Evolutionary conservation across 2,888 invertebrate species (phyloP), one percentile per base, ranked within the genome.

Genomic region (Nowickia ferox): DNA sequence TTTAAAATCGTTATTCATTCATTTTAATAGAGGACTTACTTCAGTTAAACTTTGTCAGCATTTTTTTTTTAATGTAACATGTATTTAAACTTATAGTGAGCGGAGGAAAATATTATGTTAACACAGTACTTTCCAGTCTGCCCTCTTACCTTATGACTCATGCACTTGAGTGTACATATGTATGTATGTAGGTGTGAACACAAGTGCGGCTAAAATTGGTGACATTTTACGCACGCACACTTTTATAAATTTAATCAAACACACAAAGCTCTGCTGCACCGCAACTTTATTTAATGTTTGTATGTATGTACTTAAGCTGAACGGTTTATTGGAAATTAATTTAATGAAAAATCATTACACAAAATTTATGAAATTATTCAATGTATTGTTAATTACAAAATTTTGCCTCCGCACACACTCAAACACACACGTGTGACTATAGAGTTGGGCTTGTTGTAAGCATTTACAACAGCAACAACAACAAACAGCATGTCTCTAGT

Each of bases 311-410:
- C 17, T 68, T 48, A 71, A 79, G 38, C 55, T 55, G 57, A 51
- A 74, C 22, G 44, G 44, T 75, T 74, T 77, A 72, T 77, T 71
- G 55, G 17, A 83, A 77, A 66, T 77, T 72, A 72, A 83, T 83
- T 77, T 77, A 77, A 83, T 77, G 72, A 77, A 77, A 83, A 83
- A 59, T 83, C 19, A 59, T 83, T 77, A 77, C 77, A 44, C 42
- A 55, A 76, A 75, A 63, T 76, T 71, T 82, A 76, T 77, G 83
- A 71, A 83, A 83, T 83, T 71, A 83, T 83, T 77, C 57, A 83
- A 83, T 71, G 48, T 77, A 77, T 66, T 77, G 72, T 83, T 77
- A 83, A 77, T 83, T 83, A 77, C 77, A 71, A 72, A 83, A 51
- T 30, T 59, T 72, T 46, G 53, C 30, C 65, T 48, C 57, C 30